These are phyloP conservation scores for Nothoprocta pentlandii DNA, from an alignment of 2,113 vertebrate genomes.

Conservation along the genomic window DNA sequence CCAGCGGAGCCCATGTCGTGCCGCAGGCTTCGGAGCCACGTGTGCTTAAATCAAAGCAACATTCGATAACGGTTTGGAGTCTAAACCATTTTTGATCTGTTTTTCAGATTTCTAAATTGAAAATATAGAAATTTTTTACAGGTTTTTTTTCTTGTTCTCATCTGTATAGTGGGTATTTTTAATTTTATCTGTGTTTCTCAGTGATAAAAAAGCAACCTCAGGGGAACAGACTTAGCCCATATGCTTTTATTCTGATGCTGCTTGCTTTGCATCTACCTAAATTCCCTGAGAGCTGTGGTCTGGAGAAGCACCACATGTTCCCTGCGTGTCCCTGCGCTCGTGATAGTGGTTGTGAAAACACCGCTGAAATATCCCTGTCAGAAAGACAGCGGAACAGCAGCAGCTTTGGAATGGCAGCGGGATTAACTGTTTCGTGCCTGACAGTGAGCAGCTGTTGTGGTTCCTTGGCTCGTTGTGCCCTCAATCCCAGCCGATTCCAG, in stretches of 20 bases:
- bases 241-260: conserved; percentile 54
- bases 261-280: conserved; percentile 35
- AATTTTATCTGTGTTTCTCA: background rate
- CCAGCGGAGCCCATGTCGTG: background rate
- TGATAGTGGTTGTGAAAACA: background rate
- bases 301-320: conserved; percentile 50
- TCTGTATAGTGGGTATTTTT: background rate
- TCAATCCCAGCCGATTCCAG: background rate
- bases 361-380: background rate
- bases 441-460: background rate
- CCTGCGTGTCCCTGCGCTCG: background rate
- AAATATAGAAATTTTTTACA: background rate
- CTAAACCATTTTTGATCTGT: background rate
- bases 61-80: background rate
- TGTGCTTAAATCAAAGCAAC: background rate
- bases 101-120: background rate
- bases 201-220: background rate
- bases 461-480: background rate
- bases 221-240: conserved; percentile 23
- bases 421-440: conserved; percentile 1
- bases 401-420: background rate
- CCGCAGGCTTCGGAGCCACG: background rate
- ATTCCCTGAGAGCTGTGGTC: conserved; percentile 39
- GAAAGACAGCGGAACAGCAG: background rate
- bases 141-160: background rate